Evolutionary conservation across 2,797 vertebrate species (phyloP).

Genomic region (Oreonectes daqikongensis): DNA sequence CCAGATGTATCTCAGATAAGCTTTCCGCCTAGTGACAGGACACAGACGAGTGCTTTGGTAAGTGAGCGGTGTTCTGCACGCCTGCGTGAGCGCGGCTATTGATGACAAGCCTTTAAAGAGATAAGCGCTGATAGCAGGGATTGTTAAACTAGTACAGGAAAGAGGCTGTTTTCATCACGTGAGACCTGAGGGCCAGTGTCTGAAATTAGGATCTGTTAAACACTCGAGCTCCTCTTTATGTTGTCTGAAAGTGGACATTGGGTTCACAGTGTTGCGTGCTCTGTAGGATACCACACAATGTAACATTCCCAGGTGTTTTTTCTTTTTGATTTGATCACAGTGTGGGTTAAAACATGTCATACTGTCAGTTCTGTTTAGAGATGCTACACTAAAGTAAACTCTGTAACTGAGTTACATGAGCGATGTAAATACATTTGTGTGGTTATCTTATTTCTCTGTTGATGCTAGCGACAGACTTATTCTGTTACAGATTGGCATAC

Average conservation of each 20-base stretch:
- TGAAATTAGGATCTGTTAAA: conserved; percentile 41
- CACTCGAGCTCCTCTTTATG: conserved; percentile 18
- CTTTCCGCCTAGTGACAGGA: conserved; percentile 42
- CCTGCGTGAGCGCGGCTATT: conserved; percentile 32
- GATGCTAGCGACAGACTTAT: background rate
- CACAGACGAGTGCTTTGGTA: conserved; percentile 55
- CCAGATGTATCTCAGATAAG: conserved; percentile 51
- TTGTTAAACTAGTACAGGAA: conserved; percentile 43
- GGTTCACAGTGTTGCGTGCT: background rate
- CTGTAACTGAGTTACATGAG: background rate
- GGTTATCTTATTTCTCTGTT: conserved; percentile 12
- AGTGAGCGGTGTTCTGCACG: conserved; percentile 22
- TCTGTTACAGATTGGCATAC: conserved; percentile 10
- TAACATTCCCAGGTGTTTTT: too few relatives aligned
- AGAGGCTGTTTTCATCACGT: conserved; percentile 40
- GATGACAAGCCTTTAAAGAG: conserved; percentile 52
- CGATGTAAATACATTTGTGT: background rate
- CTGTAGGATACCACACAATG: background rate
- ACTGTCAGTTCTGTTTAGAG: conserved; percentile 17
- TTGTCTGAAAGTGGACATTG: background rate
- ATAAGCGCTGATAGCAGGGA: conserved; percentile 62
- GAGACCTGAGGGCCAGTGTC: conserved; percentile 44
- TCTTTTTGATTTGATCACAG: conserved; percentile 11
- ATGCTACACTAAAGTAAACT: conserved; percentile 7
- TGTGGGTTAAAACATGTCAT: background rate